A percentile compares a stretch with the other conserved stretches of the same genome.
phyloP scores from a whole-genome alignment of 2,113 vertebrate species.

The Melospiza melodia region DNA sequence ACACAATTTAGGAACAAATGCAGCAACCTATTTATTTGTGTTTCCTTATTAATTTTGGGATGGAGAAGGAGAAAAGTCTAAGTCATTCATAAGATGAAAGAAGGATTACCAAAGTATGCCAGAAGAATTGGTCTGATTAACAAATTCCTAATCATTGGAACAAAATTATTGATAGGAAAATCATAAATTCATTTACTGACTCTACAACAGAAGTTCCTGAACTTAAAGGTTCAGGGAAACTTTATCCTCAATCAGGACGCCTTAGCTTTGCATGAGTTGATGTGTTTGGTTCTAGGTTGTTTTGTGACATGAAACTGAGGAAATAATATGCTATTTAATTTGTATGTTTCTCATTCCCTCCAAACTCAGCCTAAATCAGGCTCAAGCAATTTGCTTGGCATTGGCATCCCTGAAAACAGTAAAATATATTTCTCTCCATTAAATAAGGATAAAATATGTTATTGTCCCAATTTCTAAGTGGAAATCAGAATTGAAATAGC shows the following conservation, averaged over 20 bases:
- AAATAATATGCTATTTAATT: background rate
- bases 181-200: background rate
- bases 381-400: background rate
- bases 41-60: background rate
- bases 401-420: background rate
- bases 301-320: background rate
- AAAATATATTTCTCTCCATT: background rate
- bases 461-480: slow-evolving; percentile 4
- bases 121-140: background rate
- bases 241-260: background rate
- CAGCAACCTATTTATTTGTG: background rate
- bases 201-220: background rate
- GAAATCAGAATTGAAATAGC: slow-evolving; percentile 23
- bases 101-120: background rate
- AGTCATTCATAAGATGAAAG: background rate
- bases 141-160: background rate
- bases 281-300: background rate
- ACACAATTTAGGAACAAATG: background rate
- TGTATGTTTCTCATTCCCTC: background rate
- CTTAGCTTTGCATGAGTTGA: background rate
- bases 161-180: background rate
- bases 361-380: background rate
- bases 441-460: background rate
- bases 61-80: background rate
- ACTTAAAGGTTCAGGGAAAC: background rate